Evolutionary conservation across 2,888 invertebrate genomes (phyloP).

Genomic region (Pardosa pseudoannulata): DNA sequence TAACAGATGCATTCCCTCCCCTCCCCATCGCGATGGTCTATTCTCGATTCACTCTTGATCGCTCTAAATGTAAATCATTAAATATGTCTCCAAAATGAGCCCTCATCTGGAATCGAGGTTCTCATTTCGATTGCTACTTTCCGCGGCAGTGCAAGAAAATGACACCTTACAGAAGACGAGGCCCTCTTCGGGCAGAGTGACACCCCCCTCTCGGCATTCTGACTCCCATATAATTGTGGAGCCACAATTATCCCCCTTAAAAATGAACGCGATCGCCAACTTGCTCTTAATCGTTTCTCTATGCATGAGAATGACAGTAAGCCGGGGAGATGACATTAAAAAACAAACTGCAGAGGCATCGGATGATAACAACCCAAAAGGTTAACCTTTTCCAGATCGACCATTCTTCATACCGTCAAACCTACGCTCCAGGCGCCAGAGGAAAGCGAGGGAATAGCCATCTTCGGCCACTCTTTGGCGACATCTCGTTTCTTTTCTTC

Average conservation of each 20-base stretch:
- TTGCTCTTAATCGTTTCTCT: slow-evolving; percentile 53
- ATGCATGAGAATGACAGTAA: slow-evolving; percentile 54
- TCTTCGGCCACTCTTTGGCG: slow-evolving; percentile 30
- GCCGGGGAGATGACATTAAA: slow-evolving; percentile 22
- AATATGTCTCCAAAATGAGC: background rate
- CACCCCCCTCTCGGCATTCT: too few species aligned
- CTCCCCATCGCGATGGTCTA: too few species aligned
- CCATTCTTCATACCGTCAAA: slow-evolving; percentile 50
- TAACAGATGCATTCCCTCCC: too few species aligned
- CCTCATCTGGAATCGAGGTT: too few species aligned
- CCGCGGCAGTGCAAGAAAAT: slow-evolving; percentile 27
- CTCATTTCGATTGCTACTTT: slow-evolving; percentile 22
- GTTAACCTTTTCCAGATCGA: slow-evolving; percentile 60
- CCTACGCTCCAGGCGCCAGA: background rate
- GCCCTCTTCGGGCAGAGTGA: background rate
- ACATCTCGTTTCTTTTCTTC: slow-evolving; percentile 20
- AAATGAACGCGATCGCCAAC: slow-evolving; percentile 31
- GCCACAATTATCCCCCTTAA: slow-evolving; percentile 46
- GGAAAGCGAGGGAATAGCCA: background rate
- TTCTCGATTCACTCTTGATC: too few species aligned
- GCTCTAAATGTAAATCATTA: too few species aligned
- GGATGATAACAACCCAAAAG: slow-evolving; percentile 64
- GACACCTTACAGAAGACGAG: slow-evolving; percentile 19
- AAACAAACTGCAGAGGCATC: slow-evolving; percentile 30
- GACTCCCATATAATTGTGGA: slow-evolving; percentile 43